phyloP scores from a whole-genome alignment of 2,888 invertebrate species.

The Lypha dubia region DNA sequence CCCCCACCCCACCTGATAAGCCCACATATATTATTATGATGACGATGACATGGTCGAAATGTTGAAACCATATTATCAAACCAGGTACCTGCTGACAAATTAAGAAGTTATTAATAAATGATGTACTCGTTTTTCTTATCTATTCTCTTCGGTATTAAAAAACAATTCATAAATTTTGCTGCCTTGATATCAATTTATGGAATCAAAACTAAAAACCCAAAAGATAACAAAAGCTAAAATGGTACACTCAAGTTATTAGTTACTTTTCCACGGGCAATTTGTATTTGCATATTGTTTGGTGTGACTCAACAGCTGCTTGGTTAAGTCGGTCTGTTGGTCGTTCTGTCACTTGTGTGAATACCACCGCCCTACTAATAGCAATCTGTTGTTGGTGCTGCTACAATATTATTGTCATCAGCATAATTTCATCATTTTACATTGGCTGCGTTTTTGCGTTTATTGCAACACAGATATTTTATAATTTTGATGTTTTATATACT shows the following conservation, averaged over 20 bases:
- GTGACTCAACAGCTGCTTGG: slow-evolving; percentile 69
- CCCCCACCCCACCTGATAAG: slow-evolving; percentile 33
- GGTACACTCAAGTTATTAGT: slow-evolving; percentile 28
- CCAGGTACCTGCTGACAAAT: slow-evolving; percentile 33
- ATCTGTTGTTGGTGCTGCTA: not conserved
- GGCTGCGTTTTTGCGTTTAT: not conserved
- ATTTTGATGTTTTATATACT: not conserved
- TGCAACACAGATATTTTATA: not conserved
- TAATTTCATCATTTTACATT: not conserved
- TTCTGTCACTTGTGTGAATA: slow-evolving; percentile 19
- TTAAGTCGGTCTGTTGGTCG: slow-evolving; percentile 12
- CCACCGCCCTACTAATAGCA: slow-evolving; percentile 34
- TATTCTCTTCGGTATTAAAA: not conserved
- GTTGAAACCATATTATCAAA: slow-evolving; percentile 33
- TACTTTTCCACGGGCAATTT: not conserved
- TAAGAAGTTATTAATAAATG: slow-evolving; percentile 30
- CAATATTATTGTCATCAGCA: slow-evolving; percentile 36
- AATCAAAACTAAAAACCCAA: slow-evolving; percentile 8
- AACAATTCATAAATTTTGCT: not conserved
- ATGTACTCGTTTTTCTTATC: slow-evolving; percentile 30
- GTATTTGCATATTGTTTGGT: slow-evolving; percentile 28
- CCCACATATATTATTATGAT: slow-evolving; percentile 1
- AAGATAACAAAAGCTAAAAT: slow-evolving; percentile 14
- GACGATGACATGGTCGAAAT: slow-evolving; percentile 11
- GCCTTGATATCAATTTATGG: slow-evolving; percentile 28